phyloP scores from a whole-genome alignment of 2,797 vertebrate genomes.

The Carcharodon carcharias region DNA sequence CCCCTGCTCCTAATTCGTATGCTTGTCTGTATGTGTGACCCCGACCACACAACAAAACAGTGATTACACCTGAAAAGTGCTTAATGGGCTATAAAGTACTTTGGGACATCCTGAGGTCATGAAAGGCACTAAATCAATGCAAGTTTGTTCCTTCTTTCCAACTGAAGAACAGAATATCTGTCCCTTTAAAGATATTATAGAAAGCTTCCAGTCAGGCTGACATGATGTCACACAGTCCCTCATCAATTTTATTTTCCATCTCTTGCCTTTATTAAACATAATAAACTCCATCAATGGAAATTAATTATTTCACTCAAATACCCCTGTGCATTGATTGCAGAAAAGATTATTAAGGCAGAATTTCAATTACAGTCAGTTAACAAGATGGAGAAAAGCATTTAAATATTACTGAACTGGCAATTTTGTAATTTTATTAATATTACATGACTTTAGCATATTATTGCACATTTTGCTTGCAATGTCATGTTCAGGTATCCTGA shows the following conservation, averaged over 20 bases:
- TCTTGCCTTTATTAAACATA: not conserved
- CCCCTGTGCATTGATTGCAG: not conserved
- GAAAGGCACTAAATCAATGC: not conserved
- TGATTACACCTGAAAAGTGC: not conserved
- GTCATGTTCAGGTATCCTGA: not conserved
- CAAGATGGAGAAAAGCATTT: not conserved
- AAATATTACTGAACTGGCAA: conserved; percentile 21
- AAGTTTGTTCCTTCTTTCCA: not conserved
- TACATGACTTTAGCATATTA: not conserved
- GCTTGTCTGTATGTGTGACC: no score
- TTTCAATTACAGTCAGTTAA: not conserved
- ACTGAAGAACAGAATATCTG: not conserved
- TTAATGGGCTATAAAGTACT: not conserved
- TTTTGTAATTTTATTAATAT: conserved; percentile 7
- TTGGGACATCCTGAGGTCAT: no score
- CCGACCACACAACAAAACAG: no score
- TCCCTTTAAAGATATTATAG: not conserved
- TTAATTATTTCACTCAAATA: not conserved
- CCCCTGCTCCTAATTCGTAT: no score
- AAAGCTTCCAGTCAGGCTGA: not conserved
- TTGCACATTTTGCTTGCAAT: not conserved
- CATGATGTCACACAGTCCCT: no score
- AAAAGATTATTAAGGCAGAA: not conserved
- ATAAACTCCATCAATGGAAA: not conserved
- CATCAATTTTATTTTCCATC: not conserved